A percentile compares a stretch with the other conserved stretches of the same genome.
Conservation (phyloP, 2,113 vertebrate species). For the Ranitomeya imitator region DNA sequence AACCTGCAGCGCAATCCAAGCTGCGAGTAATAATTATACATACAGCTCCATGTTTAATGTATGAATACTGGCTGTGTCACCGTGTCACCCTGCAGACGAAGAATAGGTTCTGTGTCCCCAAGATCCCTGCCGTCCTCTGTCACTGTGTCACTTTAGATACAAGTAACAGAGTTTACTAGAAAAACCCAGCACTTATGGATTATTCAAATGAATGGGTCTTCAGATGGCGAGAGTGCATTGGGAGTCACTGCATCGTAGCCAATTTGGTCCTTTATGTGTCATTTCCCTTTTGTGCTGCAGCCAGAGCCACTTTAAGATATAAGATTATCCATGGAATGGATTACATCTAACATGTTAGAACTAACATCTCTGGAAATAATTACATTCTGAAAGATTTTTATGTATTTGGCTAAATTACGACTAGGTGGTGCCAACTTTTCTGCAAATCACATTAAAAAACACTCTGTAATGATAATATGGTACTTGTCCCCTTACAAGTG, state of each 20-base stretch:
- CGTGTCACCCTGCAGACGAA: slow-evolving; percentile 12
- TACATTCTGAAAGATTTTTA: too few species aligned
- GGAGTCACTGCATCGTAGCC: not conserved
- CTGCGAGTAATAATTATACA: slow-evolving; percentile 41
- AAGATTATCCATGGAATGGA: not conserved
- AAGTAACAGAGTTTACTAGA: not conserved
- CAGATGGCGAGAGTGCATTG: slow-evolving; percentile 17
- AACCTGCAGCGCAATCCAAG: slow-evolving; percentile 18
- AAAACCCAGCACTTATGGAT: slow-evolving; percentile 11
- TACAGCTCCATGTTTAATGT: slow-evolving; percentile 50
- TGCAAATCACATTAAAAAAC: not conserved
- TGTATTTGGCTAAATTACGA: not conserved
- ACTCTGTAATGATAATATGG: not conserved
- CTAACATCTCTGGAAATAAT: too few species aligned
- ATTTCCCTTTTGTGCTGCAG: not conserved
- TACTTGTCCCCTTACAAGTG: too few species aligned
- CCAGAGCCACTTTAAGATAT: not conserved
- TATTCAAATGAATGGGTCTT: slow-evolving; percentile 35
- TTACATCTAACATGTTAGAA: not conserved
- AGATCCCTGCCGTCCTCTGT: not conserved
- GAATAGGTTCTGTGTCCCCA: slow-evolving; percentile 2
- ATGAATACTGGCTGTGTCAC: slow-evolving; percentile 32
- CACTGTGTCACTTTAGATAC: slow-evolving; percentile 32
- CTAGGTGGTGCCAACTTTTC: too few species aligned
- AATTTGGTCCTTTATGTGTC: not conserved